phyloP scores from a whole-genome alignment of 2,888 invertebrate genomes.

The Taenaris catops region DNA sequence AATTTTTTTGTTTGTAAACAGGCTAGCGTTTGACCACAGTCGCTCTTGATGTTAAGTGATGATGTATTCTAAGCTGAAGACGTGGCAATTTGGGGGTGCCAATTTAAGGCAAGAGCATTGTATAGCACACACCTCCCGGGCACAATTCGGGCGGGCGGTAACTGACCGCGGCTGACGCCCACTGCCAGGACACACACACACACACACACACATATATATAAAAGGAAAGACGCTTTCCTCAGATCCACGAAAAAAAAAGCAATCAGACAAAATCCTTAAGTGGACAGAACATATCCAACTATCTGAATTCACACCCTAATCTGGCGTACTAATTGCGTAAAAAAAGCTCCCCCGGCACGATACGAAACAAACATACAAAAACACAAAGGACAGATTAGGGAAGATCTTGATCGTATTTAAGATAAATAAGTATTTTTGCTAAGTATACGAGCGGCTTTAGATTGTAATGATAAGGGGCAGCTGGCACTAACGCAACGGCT shows the following conservation, averaged over 20 bases:
- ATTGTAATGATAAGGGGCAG: slow-evolving; percentile 67
- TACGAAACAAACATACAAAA: slow-evolving; percentile 61
- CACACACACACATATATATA: too few species aligned
- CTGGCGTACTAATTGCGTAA: slow-evolving; percentile 69
- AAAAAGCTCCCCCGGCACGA: slow-evolving; percentile 49
- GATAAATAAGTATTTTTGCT: slow-evolving; percentile 75
- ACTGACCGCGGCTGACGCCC: too few species aligned
- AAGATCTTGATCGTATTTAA: slow-evolving; percentile 73
- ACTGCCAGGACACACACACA: too few species aligned
- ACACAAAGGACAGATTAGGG: slow-evolving; percentile 72
- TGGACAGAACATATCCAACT: slow-evolving; percentile 33
- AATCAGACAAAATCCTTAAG: slow-evolving; percentile 39
- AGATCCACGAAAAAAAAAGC: slow-evolving; percentile 30
- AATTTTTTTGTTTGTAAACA: too few species aligned
- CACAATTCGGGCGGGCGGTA: too few species aligned
- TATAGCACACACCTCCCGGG: too few species aligned
- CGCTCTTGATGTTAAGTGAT: too few species aligned
- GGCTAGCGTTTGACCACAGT: too few species aligned
- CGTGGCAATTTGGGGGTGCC: too few species aligned
- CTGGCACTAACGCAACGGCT: slow-evolving; percentile 36
- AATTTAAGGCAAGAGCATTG: too few species aligned
- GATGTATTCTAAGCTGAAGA: too few species aligned
- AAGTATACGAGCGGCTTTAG: slow-evolving; percentile 68
- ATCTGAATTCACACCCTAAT: slow-evolving; percentile 58
- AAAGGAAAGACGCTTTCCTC: background rate